phyloP scores from a whole-genome alignment of 1,140 invertebrate genomes.

The Cherax destructor region DNA sequence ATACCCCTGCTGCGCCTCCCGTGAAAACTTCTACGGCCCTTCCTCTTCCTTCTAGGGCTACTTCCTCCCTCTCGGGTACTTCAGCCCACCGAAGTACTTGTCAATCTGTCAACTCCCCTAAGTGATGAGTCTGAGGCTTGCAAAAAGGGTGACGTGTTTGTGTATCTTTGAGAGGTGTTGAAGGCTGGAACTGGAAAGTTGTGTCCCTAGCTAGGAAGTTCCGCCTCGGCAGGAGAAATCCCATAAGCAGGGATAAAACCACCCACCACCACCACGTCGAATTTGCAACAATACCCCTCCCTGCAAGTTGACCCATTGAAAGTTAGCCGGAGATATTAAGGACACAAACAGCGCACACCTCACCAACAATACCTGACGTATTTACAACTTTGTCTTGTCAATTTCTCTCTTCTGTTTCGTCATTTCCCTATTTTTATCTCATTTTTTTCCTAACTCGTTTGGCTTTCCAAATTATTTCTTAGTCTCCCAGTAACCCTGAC shows the following conservation, averaged over 20 bases:
- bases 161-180: not conserved
- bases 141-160: not conserved
- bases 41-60: not conserved
- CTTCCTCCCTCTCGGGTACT: not conserved
- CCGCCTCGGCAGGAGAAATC: not conserved
- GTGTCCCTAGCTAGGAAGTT: not conserved
- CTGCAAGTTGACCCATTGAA: constrained; percentile 42
- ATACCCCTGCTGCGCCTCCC: not conserved
- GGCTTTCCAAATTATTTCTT: not conserved
- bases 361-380: not conserved
- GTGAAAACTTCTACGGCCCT: not conserved
- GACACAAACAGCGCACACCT: constrained; percentile 26
- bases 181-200: not conserved
- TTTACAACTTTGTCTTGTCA: not conserved
- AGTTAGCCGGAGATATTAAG: constrained; percentile 45
- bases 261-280: not conserved
- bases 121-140: not conserved
- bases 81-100: no score
- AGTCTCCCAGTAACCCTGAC: constrained; percentile 5
- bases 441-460: not conserved
- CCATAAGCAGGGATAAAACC: not conserved
- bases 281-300: not conserved
- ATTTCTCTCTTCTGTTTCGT: not conserved
- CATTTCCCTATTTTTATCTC: not conserved
- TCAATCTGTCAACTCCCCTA: not conserved